These are phyloP conservation scores for Lethocerus indicus DNA, from an alignment of 1,140 invertebrate species.

Conservation along the genomic window DNA sequence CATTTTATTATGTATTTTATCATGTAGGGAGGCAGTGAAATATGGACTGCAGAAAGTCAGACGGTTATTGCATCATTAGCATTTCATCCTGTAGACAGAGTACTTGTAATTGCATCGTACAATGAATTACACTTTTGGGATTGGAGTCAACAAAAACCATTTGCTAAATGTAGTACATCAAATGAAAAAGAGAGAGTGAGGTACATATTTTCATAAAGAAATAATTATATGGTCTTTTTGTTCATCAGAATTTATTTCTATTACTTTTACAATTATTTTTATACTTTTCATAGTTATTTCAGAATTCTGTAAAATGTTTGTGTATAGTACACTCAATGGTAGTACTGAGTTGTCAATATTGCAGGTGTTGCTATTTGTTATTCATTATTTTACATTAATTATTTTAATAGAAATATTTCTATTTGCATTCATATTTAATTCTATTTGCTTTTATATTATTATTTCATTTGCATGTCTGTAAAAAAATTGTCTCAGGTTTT, in stretches of 20 bases:
- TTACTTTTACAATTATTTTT: too few relatives aligned
- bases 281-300: too few relatives aligned
- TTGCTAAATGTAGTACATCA: slow-evolving; percentile 47
- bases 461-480: neutral
- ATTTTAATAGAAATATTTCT: neutral
- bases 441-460: neutral
- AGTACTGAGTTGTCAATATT: too few relatives aligned
- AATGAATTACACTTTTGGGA: slow-evolving; percentile 84
- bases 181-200: slow-evolving; percentile 60
- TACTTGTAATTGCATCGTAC: slow-evolving; percentile 69
- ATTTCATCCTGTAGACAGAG: slow-evolving; percentile 66
- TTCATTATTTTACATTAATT: too few relatives aligned
- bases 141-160: slow-evolving; percentile 62
- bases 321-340: too few relatives aligned
- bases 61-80: slow-evolving; percentile 69
- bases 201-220: too few relatives aligned
- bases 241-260: too few relatives aligned
- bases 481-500: neutral
- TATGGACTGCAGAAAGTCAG: slow-evolving; percentile 52
- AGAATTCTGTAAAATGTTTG: too few relatives aligned
- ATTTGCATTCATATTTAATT: neutral
- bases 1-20: slow-evolving; percentile 12
- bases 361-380: too few relatives aligned
- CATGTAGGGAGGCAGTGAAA: slow-evolving; percentile 61
- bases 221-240: slow-evolving; percentile 1